Conservation (phyloP, 1,140 invertebrate species). For the Drosophila asahinai region DNA sequence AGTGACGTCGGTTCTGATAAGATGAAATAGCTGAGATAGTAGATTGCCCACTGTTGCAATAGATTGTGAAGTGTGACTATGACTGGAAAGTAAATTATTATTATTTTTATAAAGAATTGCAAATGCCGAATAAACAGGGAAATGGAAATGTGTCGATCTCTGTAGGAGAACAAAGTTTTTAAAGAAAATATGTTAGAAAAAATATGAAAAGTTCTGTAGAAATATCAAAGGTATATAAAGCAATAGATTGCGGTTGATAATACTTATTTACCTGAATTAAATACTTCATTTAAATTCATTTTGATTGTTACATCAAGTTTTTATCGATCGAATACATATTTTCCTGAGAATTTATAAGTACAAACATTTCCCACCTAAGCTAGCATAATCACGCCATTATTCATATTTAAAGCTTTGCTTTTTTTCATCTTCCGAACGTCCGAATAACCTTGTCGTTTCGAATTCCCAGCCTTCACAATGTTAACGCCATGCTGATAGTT, state of each 20-base stretch:
- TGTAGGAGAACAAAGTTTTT: too few species aligned
- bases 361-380: background rate
- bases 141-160: too few species aligned
- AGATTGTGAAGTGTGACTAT: background rate
- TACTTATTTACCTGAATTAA: too few species aligned
- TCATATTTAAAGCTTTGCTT: background rate
- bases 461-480: slow-evolving; percentile 21
- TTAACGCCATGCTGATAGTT: slow-evolving; percentile 21
- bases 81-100: background rate
- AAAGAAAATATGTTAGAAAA: too few species aligned
- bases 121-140: too few species aligned
- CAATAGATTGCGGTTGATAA: too few species aligned
- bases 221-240: too few species aligned
- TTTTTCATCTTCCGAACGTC: slow-evolving; percentile 8
- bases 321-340: too few species aligned
- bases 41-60: background rate
- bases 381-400: slow-evolving; percentile 14
- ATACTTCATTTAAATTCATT: too few species aligned
- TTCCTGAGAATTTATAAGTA: background rate
- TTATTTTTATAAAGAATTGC: too few species aligned
- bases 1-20: slow-evolving; percentile 48
- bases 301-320: too few species aligned
- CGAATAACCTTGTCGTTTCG: slow-evolving; percentile 28
- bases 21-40: background rate
- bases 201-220: too few species aligned